These are phyloP conservation scores for Sciaenops ocellatus DNA, from an alignment of 2,797 vertebrate species.

Conservation along the genomic window DNA sequence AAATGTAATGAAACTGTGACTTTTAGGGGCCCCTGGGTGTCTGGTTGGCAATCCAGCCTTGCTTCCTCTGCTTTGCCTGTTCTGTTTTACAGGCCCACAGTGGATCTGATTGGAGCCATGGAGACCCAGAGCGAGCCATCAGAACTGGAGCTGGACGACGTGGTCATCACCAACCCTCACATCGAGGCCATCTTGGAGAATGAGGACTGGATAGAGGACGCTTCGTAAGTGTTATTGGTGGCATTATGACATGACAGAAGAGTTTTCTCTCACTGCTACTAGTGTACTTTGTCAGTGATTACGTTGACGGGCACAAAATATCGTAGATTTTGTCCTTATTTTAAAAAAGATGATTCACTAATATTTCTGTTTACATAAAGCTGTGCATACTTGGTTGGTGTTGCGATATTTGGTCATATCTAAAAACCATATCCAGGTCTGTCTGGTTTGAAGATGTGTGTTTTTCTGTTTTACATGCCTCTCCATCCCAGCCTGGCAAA, in stretches of 20 bases:
- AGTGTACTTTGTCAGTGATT: neutral
- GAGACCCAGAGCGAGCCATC: slow-evolving; percentile 96
- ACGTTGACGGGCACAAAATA: too few species aligned
- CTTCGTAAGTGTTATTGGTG: slow-evolving; percentile 89
- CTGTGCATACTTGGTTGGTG: too few species aligned
- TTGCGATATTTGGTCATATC: too few species aligned
- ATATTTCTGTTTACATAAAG: too few species aligned
- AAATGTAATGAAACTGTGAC: neutral
- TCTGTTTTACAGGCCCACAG: slow-evolving; percentile 87
- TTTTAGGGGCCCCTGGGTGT: too few species aligned
- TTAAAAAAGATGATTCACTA: too few species aligned
- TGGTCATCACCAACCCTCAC: slow-evolving; percentile 98
- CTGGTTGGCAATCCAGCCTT: slow-evolving; percentile 7
- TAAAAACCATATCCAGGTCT: too few species aligned
- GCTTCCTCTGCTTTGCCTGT: neutral
- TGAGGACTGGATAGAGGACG: slow-evolving; percentile 97
- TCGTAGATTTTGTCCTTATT: too few species aligned
- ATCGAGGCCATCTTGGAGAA: slow-evolving; percentile 98
- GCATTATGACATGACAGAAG: neutral
- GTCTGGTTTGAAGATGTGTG: too few species aligned
- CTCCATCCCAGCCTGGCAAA: too few species aligned
- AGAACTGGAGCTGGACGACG: slow-evolving; percentile 95
- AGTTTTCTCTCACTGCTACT: neutral
- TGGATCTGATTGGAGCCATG: slow-evolving; percentile 94
- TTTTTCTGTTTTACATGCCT: too few species aligned